phyloP scores from a whole-genome alignment of 2,797 vertebrate genomes.

The Eremophila alpestris region DNA sequence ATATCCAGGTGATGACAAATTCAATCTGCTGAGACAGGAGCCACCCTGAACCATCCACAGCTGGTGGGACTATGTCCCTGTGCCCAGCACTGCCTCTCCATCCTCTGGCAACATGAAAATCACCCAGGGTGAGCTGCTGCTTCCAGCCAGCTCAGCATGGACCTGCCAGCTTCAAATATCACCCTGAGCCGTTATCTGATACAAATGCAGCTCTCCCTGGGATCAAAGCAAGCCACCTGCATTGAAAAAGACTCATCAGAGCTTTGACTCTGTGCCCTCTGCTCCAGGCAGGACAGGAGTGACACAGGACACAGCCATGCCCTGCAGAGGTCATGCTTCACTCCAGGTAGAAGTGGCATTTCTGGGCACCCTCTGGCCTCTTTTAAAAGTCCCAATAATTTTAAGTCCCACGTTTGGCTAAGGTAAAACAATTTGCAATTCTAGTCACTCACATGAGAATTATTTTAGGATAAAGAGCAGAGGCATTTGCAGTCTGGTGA shows the following conservation, averaged over 20 bases:
- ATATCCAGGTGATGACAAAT: not conserved
- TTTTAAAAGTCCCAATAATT: not conserved
- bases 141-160: not conserved
- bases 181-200: not conserved
- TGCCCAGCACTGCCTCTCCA: not conserved
- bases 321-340: not conserved
- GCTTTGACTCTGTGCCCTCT: not conserved
- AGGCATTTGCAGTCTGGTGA: not conserved
- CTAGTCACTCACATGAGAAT: not conserved
- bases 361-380: not conserved
- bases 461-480: conserved; percentile 3
- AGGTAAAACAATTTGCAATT: not conserved
- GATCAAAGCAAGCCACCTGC: not conserved
- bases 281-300: not conserved
- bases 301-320: not conserved
- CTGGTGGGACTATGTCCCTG: not conserved
- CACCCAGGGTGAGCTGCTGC: not conserved
- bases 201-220: not conserved
- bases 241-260: not conserved
- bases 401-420: not conserved
- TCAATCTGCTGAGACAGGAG: not conserved
- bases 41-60: not conserved
- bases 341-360: not conserved
- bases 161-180: not conserved
- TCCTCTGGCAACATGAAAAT: not conserved